Conservation (phyloP, 2,797 vertebrate genomes). For the Halcyon badia region DNA sequence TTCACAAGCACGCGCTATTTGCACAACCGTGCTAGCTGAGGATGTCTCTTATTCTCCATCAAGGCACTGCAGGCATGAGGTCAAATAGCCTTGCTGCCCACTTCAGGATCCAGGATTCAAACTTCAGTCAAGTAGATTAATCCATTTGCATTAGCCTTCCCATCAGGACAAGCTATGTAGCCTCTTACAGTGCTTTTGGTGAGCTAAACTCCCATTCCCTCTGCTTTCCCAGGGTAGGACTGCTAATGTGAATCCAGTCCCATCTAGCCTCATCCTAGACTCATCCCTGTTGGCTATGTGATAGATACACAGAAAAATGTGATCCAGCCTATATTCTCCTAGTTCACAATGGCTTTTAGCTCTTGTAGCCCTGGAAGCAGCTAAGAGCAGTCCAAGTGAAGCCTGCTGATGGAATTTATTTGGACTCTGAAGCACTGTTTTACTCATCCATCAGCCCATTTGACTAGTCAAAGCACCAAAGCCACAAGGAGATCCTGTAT, state of each 20-base stretch:
- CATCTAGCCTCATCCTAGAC: no score
- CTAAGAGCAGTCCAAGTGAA: neutral
- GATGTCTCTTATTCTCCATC: neutral
- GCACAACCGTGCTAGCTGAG: neutral
- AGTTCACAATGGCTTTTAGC: no score
- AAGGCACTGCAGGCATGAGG: neutral
- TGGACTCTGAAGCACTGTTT: neutral
- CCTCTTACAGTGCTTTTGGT: rapidly evolving
- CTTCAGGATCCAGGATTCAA: neutral
- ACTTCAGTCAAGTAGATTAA: neutral
- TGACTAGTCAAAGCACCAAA: neutral
- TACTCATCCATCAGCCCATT: neutral
- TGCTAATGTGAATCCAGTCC: no score
- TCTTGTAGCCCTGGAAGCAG: no score
- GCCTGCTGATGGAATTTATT: neutral
- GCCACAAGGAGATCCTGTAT: neutral
- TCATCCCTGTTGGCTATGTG: no score
- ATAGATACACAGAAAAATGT: no score
- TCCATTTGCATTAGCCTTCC: no score
- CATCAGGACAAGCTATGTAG: neutral
- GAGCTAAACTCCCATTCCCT: neutral
- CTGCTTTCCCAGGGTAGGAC: no score
- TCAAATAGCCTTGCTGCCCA: neutral
- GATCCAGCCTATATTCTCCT: no score
- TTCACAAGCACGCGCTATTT: neutral